phyloP scores from a whole-genome alignment of 1,140 invertebrate genomes.

The Periplaneta americana region DNA sequence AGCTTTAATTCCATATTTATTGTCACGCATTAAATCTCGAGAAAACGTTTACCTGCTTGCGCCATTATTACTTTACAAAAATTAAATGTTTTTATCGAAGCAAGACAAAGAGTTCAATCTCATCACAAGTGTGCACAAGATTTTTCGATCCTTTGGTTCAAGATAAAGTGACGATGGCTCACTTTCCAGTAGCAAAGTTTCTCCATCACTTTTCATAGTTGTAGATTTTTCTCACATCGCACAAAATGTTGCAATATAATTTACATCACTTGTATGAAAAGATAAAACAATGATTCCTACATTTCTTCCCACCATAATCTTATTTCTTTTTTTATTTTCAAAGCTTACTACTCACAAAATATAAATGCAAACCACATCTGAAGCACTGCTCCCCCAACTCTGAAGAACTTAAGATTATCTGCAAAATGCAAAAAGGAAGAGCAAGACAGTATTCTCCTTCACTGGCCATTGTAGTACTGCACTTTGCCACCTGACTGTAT shows the following conservation, averaged over 20 bases:
- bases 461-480: constrained; percentile 18
- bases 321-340: neutral
- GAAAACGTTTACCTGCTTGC: neutral
- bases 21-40: neutral
- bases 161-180: neutral
- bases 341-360: neutral
- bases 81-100: neutral
- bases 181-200: neutral
- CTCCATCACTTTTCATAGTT: neutral
- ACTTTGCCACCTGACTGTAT: constrained; percentile 6
- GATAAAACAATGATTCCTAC: neutral
- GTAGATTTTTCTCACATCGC: neutral
- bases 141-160: neutral
- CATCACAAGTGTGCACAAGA: neutral
- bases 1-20: neutral
- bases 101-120: neutral
- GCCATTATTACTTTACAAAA: neutral
- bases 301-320: neutral
- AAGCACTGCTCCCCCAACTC: neutral
- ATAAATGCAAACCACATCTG: neutral
- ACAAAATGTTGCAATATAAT: neutral
- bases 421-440: constrained; percentile 4
- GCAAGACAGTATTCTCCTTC: neutral
- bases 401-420: neutral
- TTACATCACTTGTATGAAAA: neutral